Percentiles rank a stretch among this genome's conserved stretches.
Evolutionary conservation across 2,797 vertebrate genomes (phyloP).

Genomic region (Mallotus villosus): DNA sequence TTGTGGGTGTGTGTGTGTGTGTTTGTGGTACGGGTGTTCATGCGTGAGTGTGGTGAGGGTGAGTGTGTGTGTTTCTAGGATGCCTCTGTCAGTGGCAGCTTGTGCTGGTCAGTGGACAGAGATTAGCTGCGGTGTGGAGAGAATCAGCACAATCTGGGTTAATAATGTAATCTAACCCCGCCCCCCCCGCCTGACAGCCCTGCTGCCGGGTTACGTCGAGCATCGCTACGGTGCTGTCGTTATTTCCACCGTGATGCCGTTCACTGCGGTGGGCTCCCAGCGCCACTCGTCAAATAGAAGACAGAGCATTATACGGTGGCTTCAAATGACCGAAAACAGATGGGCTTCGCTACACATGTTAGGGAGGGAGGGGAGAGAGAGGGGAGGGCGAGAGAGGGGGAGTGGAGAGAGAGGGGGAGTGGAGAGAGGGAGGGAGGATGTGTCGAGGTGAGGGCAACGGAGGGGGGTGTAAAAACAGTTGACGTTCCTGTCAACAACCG

Average conservation of each 20-base stretch:
- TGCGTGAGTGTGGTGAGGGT: background rate
- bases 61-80: background rate
- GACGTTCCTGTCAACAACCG: background rate
- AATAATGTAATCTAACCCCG: conserved; percentile 44
- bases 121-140: conserved; percentile 15
- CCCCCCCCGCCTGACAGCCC: conserved; percentile 33
- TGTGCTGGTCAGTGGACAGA: conserved; percentile 5
- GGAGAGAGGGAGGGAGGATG: background rate
- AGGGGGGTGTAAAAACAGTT: background rate
- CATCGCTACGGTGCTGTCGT: conserved; percentile 32
- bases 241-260: conserved; percentile 35
- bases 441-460: too few relatives aligned
- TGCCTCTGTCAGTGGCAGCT: background rate
- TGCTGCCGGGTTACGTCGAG: conserved; percentile 39
- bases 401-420: background rate
- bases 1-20: background rate
- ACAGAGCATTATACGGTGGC: background rate
- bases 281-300: background rate
- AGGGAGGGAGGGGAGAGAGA: too few relatives aligned
- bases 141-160: conserved; percentile 36
- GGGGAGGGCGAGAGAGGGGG: conserved; percentile 9
- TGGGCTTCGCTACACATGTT: background rate
- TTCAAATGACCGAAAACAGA: conserved; percentile 11
- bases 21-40: background rate
- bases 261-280: conserved; percentile 23